Conservation (phyloP, 2,113 vertebrate species). For the Felis chaus region DNA sequence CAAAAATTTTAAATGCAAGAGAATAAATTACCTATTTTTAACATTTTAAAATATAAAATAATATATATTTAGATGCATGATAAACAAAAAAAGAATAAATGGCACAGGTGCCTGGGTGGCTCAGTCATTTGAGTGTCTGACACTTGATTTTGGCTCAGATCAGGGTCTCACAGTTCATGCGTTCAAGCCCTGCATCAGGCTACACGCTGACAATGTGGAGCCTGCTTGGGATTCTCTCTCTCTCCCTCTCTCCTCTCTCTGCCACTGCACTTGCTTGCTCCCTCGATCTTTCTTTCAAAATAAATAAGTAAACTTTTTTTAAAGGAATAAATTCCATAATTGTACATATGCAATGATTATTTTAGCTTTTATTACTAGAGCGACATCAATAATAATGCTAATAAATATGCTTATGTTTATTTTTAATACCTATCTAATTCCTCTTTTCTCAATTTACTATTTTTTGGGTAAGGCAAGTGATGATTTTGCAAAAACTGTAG, state of each 20-base stretch:
- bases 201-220: no score
- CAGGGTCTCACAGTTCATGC: no score
- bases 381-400: neutral
- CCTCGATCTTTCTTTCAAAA: no score
- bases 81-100: neutral
- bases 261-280: no score
- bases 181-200: no score
- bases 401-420: neutral
- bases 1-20: neutral
- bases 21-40: neutral
- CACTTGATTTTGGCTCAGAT: no score
- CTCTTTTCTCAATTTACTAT: neutral
- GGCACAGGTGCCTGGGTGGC: no score
- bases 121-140: no score
- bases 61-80: neutral
- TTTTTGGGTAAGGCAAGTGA: neutral
- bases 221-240: no score
- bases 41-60: neutral
- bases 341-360: neutral
- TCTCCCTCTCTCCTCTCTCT: no score
- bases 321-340: neutral
- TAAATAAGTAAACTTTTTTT: no score
- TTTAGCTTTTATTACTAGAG: neutral
- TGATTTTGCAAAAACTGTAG: neutral
- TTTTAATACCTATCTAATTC: neutral